These are phyloP conservation scores for Amblyopsis rosae DNA, from an alignment of 2,113 vertebrate species.

Conservation along the genomic window DNA sequence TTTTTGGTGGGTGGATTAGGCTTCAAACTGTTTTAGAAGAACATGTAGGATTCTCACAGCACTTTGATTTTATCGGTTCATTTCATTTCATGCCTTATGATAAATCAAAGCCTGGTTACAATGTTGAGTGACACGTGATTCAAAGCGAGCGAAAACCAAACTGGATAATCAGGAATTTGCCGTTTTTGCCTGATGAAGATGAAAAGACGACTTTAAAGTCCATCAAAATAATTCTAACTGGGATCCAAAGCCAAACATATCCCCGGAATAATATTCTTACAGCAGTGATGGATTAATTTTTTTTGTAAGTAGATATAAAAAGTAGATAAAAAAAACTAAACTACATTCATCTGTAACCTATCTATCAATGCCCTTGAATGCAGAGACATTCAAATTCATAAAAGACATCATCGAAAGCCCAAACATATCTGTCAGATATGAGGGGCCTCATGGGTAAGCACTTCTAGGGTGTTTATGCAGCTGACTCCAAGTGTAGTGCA, in stretches of 20 bases:
- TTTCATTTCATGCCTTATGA: conserved; percentile 46
- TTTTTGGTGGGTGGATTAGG: too few species aligned
- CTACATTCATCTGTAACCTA: too few species aligned
- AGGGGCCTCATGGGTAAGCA: conserved; percentile 20
- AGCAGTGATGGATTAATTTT: too few species aligned
- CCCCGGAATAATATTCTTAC: not conserved
- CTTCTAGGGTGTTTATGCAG: conserved; percentile 66
- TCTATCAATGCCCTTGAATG: not conserved
- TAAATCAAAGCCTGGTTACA: conserved; percentile 40
- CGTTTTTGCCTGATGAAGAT: conserved; percentile 17
- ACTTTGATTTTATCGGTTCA: conserved; percentile 19
- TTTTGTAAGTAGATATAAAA: too few species aligned
- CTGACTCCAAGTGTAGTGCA: conserved; percentile 52
- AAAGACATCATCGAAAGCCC: not conserved
- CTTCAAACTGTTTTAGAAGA: too few species aligned
- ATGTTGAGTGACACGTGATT: conserved; percentile 17
- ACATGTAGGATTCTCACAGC: too few species aligned
- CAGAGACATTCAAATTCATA: not conserved
- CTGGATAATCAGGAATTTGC: not conserved
- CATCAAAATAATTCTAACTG: conserved; percentile 25
- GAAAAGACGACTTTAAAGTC: not conserved
- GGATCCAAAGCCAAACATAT: conserved; percentile 25
- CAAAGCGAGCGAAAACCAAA: conserved; percentile 37
- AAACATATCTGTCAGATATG: conserved; percentile 3
- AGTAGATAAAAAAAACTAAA: too few species aligned